phyloP scores from a whole-genome alignment of 35 echinoderm and acorn worm species.

The Heliocidaris erythrogramma region DNA sequence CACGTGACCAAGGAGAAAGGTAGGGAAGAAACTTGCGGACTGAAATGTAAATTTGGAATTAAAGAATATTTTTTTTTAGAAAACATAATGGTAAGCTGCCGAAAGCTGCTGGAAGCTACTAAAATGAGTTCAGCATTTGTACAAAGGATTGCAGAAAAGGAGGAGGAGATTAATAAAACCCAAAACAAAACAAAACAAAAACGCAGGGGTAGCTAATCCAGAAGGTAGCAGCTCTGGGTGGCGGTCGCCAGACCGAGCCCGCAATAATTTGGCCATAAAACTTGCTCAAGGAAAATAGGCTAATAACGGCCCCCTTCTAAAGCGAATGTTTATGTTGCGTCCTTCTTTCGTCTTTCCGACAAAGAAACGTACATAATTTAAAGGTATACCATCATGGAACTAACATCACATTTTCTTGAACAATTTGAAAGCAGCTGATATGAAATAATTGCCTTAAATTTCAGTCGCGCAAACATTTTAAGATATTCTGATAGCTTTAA shows the following conservation, averaged over 20 bases:
- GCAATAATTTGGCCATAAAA: constrained; percentile 43
- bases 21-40: no score
- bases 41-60: no score
- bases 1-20: no score
- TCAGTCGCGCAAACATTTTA: no score
- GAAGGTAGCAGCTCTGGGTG: background rate
- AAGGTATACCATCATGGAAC: background rate
- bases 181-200: background rate
- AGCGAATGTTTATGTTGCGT: constrained; percentile 36
- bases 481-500: no score
- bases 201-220: background rate
- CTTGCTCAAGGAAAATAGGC: constrained; percentile 33
- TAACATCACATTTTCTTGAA: no score
- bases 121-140: background rate
- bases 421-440: no score
- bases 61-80: no score
- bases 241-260: background rate
- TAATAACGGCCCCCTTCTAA: constrained; percentile 25
- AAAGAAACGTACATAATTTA: background rate
- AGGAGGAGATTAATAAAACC: background rate
- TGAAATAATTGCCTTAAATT: no score
- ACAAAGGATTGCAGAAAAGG: background rate
- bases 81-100: no score
- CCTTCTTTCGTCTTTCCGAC: constrained; percentile 31
- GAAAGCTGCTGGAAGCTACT: background rate